phyloP scores from a whole-genome alignment of 2,113 vertebrate species.

The Anas platyrhynchos region DNA sequence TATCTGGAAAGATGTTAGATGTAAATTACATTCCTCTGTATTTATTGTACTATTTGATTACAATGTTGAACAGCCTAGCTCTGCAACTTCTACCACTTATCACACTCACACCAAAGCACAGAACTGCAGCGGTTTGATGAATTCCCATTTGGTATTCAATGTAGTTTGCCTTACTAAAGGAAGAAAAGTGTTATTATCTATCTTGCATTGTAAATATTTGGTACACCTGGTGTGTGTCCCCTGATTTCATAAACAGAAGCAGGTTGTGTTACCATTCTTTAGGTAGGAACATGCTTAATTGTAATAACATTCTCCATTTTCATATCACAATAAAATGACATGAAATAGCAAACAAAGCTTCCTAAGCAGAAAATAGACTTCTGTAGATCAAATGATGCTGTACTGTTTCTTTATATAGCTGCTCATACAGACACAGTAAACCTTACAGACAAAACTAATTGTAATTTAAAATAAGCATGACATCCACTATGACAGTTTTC shows the following conservation, averaged over 20 bases:
- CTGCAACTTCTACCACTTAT: not conserved
- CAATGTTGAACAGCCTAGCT: not conserved
- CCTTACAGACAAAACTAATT: not conserved
- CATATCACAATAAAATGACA: not conserved
- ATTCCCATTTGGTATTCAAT: not conserved
- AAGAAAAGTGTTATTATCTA: not conserved
- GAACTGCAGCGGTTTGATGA: not conserved
- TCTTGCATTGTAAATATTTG: not conserved
- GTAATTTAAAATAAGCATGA: not conserved
- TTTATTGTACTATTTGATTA: not conserved
- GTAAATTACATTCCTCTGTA: not conserved
- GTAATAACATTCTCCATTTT: not conserved
- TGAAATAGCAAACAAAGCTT: not conserved
- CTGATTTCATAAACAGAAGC: not conserved
- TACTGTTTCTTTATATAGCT: not conserved
- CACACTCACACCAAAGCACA: not conserved
- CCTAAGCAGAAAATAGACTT: not conserved
- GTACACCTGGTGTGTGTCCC: not conserved
- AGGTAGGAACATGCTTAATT: not conserved
- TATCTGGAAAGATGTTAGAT: not conserved
- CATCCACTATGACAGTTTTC: not conserved
- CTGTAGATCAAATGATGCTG: not conserved
- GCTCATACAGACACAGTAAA: not conserved
- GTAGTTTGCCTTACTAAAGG: not conserved
- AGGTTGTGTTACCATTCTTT: not conserved